Evolutionary conservation across 2,113 vertebrate species (phyloP), one percentile per base, ranked within the genome.

Genomic region (Tauraco erythrolophus): DNA sequence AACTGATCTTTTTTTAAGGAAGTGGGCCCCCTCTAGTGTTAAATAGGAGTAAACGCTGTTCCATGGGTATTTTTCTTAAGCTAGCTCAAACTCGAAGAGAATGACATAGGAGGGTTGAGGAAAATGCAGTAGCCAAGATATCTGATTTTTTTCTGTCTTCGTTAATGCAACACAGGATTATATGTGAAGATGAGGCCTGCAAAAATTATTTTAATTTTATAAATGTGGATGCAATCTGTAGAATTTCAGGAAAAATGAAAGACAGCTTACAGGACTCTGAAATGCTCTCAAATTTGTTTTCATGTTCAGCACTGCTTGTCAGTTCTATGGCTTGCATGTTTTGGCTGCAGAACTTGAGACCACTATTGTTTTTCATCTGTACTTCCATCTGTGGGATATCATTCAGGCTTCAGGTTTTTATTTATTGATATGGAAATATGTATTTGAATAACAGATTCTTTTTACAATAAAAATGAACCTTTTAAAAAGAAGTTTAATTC

Each of bases 21-120:
- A 57, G 24, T 7, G 75, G 6, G 94, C 96, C 6, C 97, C 93
- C 96, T 96, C 97, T 97, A 8, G 81, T 96, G 97, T 84, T 77
- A 25, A 75, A 43, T 2, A 19, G 21, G 4, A 56, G 71, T 61
- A 82, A 95, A 72, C 74, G 64, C 57, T 80, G 14, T 18, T 58
- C 24, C 23, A 1, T 25, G 8, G 41, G 24, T 30, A n/a, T 69
- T 92, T 69, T 60, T 19, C 17, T 54, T 30, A 16, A 31, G 6
- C 23, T n/a, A 4, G 6, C 14, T 31, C 23, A 50, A 61, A 35
- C 23, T 23, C 0, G 1, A 35, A 53, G 15, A 35, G 21, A 12
- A 14, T 24, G 10, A 56, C 14, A 10, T 11, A 19, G 30, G 7
- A 46, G 1, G 1, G 7, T 16, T 54, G 33, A 41, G 17, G 23